phyloP scores from a whole-genome alignment of 2,888 invertebrate genomes.

The Hyposoter dolosus region DNA sequence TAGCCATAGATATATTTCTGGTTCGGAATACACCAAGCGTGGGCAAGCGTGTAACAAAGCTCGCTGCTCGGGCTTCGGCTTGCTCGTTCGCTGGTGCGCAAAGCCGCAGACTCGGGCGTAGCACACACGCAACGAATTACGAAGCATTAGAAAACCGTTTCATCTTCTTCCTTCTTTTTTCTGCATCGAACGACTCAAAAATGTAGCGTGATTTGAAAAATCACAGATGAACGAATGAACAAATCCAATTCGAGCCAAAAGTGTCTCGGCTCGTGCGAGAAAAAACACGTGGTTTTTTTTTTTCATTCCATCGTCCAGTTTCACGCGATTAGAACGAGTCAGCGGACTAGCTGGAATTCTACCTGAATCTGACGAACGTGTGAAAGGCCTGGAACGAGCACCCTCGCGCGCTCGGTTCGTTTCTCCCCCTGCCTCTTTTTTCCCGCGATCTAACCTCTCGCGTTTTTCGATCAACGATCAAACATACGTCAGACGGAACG shows the following conservation, averaged over 20 bases:
- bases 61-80: conserved; percentile 44
- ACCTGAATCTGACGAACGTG: conserved; percentile 68
- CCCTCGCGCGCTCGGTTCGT: conserved; percentile 55
- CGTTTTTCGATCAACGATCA: conserved; percentile 19
- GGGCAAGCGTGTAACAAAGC: conserved; percentile 52
- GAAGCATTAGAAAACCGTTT: conserved; percentile 16
- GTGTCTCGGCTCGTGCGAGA: background rate
- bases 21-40: conserved; percentile 61
- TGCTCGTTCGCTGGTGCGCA: conserved; percentile 47
- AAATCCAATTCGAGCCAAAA: background rate
- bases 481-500: conserved; percentile 15
- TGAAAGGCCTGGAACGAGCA: conserved; percentile 55
- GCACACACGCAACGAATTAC: conserved; percentile 30
- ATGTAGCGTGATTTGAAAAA: background rate
- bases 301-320: conserved; percentile 57
- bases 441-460: background rate
- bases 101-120: conserved; percentile 33
- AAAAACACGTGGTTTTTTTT: background rate
- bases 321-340: conserved; percentile 54
- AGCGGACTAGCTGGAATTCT: conserved; percentile 62
- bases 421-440: conserved; percentile 8
- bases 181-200: background rate
- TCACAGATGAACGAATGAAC: background rate
- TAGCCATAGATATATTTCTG: conserved; percentile 63
- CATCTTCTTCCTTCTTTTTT: background rate